Evolutionary conservation across 1,140 invertebrate genomes (phyloP).

Genomic region (Aporrectodea caliginosa): DNA sequence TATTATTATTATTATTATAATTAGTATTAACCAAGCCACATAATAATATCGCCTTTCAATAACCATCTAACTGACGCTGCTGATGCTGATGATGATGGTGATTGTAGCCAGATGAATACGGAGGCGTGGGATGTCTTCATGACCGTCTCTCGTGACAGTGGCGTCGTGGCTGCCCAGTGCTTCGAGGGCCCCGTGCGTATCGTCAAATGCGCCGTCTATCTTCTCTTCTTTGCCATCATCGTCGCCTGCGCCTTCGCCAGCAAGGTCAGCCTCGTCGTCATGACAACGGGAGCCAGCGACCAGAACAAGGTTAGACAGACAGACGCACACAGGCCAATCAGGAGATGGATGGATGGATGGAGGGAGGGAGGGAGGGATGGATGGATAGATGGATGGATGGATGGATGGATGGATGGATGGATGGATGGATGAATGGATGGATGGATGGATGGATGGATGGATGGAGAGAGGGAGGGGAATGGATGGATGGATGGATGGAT

Average conservation of each 20-base stretch:
- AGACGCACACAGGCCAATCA: neutral
- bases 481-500: too few relatives aligned
- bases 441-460: too few relatives aligned
- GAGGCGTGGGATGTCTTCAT: constrained; percentile 32
- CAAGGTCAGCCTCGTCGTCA: constrained; percentile 34
- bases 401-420: too few relatives aligned
- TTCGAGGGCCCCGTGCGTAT: constrained; percentile 34
- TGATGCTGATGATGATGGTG: too few relatives aligned
- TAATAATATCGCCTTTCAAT: neutral
- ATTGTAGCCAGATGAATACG: constrained; percentile 35
- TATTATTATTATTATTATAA: neutral
- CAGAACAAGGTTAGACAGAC: constrained; percentile 19
- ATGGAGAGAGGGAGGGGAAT: too few relatives aligned
- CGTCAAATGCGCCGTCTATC: constrained; percentile 35
- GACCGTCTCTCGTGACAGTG: constrained; percentile 26
- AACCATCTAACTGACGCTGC: too few relatives aligned
- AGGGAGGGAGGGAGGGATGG: too few relatives aligned
- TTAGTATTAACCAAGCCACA: neutral
- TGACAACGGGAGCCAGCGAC: constrained; percentile 35
- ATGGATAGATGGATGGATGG: too few relatives aligned
- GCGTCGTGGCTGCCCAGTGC: constrained; percentile 28
- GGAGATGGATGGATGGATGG: too few relatives aligned
- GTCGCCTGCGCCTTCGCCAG: constrained; percentile 30
- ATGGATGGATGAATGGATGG: too few relatives aligned
- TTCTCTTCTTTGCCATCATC: constrained; percentile 35